These are phyloP conservation scores for Dicrurus megarhynchus DNA, from an alignment of 2,113 vertebrate genomes.

Conservation along the genomic window DNA sequence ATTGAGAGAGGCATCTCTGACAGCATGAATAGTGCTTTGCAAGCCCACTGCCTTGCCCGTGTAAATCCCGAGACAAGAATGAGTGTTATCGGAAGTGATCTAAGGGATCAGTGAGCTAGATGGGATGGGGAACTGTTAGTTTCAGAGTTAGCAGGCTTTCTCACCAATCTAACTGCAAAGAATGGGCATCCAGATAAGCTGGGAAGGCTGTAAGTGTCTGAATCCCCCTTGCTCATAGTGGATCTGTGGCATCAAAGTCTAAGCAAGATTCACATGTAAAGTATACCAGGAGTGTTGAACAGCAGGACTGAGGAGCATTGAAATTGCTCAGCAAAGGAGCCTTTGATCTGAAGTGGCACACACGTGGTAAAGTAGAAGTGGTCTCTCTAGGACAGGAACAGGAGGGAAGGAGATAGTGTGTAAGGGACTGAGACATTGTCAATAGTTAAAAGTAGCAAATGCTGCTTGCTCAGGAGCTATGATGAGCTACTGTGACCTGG, in stretches of 20 bases:
- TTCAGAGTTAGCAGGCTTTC: background rate
- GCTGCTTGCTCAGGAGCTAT: background rate
- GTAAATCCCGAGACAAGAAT: conserved; percentile 36
- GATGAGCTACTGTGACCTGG: background rate
- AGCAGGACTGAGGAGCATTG: background rate
- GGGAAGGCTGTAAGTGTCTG: background rate
- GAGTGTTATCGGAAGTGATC: background rate
- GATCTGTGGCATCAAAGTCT: background rate
- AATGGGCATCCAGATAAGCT: background rate
- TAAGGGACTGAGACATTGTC: background rate
- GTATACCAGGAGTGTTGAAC: background rate
- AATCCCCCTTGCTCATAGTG: background rate
- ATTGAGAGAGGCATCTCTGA: background rate
- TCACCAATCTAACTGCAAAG: background rate
- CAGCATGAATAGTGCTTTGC: background rate
- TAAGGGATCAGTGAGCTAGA: background rate
- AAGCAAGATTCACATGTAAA: background rate
- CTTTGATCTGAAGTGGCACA: background rate
- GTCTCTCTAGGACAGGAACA: background rate
- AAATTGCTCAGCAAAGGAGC: background rate
- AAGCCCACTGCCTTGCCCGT: background rate
- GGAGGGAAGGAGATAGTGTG: background rate
- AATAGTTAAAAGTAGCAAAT: background rate
- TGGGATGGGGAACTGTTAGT: background rate
- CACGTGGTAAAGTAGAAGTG: background rate